Evolutionary conservation across 2,113 vertebrate species (phyloP), one percentile per base, ranked within the genome.

Genomic region (Hippopotamus amphibius): DNA sequence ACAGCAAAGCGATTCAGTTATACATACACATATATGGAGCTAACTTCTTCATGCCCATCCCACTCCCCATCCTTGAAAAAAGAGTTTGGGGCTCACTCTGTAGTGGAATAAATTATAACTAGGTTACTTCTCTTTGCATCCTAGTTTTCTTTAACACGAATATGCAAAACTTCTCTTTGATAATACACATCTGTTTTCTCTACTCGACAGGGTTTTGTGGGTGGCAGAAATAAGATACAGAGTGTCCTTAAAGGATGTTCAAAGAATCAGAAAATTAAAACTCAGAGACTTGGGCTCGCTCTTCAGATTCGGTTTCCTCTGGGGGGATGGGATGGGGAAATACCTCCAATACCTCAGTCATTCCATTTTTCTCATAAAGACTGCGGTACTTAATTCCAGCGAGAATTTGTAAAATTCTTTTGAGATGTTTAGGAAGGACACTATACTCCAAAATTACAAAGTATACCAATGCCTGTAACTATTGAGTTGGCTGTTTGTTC

Each of bases 241-340:
- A 69, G 10, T 88, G 33, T 72, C 72, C 66, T 65, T 81, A 90
- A 87, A 84, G 50, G 28, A 63, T 65, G 43, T 76, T 95, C 41
- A 61, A 93, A 96, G 74, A 80, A 95, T n/a, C 43, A 79, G 55
- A 95, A 95, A 69, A 74, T 41, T 82, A 63, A 41, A 90, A 89
- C 65, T 59, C 30, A 41, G 17, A 85, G 46, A 90, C 41, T 22
- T 81, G 63, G 41, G 12, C 6, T 93, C 12, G 77, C 21, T 76
- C 46, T 92, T 30, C 46, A 37, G 88, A 81, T 74, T 95, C 16
- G 72, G 0, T 83, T 92, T 95, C 24, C 46, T 30, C 16, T 66
- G 33, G 6, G 4, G n/a, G 4, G 1, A 7, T 7, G 10, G 21
- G 22, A 59, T 37, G 63, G 55, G 19, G 2, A 57, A 79, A 37